These are phyloP conservation scores for Coleophora deauratella DNA, from an alignment of 2,888 invertebrate species.

Conservation along the genomic window DNA sequence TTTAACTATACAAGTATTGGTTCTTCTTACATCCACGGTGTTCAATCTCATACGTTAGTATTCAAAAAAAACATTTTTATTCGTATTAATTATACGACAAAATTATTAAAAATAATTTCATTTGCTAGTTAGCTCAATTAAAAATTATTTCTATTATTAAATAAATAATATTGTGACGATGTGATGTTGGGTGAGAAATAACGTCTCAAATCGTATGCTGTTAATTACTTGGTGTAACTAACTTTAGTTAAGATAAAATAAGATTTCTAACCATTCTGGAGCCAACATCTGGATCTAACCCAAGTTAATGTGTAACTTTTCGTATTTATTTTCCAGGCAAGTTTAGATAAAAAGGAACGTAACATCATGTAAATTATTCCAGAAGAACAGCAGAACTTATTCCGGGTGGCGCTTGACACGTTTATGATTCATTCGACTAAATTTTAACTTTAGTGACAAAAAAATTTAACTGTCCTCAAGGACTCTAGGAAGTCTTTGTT, in stretches of 20 bases:
- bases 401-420: too few relatives aligned
- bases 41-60: constrained; percentile 53
- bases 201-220: background rate
- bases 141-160: constrained; percentile 23
- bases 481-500: too few relatives aligned
- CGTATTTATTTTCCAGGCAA: constrained; percentile 4
- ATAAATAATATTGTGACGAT: constrained; percentile 14
- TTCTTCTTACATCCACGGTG: constrained; percentile 37
- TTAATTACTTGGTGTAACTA: constrained; percentile 19
- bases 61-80: constrained; percentile 16
- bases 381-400: too few relatives aligned
- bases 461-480: too few relatives aligned
- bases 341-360: background rate
- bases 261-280: constrained; percentile 12
- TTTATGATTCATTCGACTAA: too few relatives aligned
- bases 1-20: constrained; percentile 12
- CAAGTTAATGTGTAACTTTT: constrained; percentile 22
- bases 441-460: too few relatives aligned
- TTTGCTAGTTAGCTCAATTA: constrained; percentile 48
- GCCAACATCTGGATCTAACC: constrained; percentile 27
- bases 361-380: background rate
- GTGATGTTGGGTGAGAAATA: constrained; percentile 17
- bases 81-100: too few relatives aligned
- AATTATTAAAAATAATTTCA: constrained; percentile 18
- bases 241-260: constrained; percentile 10